Conservation (phyloP, 2,113 vertebrate species). For the Ophiodon elongatus region DNA sequence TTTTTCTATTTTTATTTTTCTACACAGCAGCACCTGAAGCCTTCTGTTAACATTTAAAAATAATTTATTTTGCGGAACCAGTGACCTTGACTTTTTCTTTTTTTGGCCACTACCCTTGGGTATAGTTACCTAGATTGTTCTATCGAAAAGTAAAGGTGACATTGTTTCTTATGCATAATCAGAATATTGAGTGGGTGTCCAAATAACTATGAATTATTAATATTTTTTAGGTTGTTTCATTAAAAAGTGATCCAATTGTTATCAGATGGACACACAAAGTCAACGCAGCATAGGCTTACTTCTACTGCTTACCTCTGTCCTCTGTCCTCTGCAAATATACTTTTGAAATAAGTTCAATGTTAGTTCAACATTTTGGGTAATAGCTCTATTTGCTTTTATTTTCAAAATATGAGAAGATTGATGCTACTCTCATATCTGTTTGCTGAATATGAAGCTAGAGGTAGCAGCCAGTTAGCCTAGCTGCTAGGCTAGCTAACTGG, state of each 20-base stretch:
- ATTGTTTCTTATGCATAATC: background rate
- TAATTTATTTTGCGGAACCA: conserved; percentile 11
- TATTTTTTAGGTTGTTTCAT: background rate
- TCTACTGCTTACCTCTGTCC: background rate
- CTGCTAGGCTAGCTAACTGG: too few relatives aligned
- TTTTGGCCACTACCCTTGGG: conserved; percentile 11
- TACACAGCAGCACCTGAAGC: background rate
- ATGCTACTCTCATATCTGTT: background rate
- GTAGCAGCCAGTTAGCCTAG: too few relatives aligned
- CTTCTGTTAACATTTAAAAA: conserved; percentile 29
- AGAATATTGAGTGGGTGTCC: background rate
- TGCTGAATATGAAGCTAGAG: too few relatives aligned
- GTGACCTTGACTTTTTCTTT: conserved; percentile 7
- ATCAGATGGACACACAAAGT: background rate
- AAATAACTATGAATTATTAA: background rate
- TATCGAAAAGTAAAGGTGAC: conserved; percentile 3
- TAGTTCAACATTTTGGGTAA: background rate
- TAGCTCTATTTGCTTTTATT: too few relatives aligned
- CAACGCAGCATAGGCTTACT: background rate
- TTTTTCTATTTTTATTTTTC: conserved; percentile 18
- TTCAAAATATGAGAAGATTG: background rate
- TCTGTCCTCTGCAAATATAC: background rate
- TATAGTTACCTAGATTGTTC: background rate
- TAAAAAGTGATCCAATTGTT: background rate
- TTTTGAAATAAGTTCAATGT: background rate